Evolutionary conservation across 23 tunicate species (phyloP), one percentile per base, ranked within the genome.

Genomic region (Trididemnum nubilum): DNA sequence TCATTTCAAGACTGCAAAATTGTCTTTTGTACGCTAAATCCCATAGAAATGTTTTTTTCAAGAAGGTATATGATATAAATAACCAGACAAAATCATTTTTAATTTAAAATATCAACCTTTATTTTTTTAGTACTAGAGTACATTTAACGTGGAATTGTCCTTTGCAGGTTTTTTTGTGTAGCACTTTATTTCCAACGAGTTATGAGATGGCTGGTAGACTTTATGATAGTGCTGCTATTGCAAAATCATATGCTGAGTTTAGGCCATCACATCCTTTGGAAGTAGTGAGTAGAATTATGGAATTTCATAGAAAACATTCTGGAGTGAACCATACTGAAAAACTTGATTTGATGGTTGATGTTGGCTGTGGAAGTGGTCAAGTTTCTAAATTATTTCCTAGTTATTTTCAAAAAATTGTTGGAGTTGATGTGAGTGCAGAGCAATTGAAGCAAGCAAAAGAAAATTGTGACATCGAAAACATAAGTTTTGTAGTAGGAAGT

Each of bases 291-390:
- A n/a, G 9, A 64, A 25, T n/a, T 26, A 64, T 64, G 71, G 23
- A 64, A n/a, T 64, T 21, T n/a, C 29, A 21, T 7, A 9, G 29
- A 18, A 64, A 25, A 15, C 71, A 25, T 7, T 9, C 19, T 18
- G 25, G 23, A 64, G 71, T 15, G n/a, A n/a, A n/a, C n/a, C n/a
- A n/a, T n/a, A n/a, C 76, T 33, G 39, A 33, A 5, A 80, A 65
- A 35, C 35, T 19, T 21, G 74, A 35, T 36, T 34, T 80, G 35
- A 36, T 85, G 84, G 67, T 85, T 25, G 89, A 85, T 79, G 78
- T 85, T 33, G 89, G 89, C 3, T 85, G 89, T 49, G 89, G 89
- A 0, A 85, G 78, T 33, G 89, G 89, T 21, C 89, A 85, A 66
- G 30, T 78, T 3, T 80, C 78, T 22, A 34, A 38, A 19, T 28